phyloP scores from a whole-genome alignment of 1,140 invertebrate species.

The Conus betulinus region DNA sequence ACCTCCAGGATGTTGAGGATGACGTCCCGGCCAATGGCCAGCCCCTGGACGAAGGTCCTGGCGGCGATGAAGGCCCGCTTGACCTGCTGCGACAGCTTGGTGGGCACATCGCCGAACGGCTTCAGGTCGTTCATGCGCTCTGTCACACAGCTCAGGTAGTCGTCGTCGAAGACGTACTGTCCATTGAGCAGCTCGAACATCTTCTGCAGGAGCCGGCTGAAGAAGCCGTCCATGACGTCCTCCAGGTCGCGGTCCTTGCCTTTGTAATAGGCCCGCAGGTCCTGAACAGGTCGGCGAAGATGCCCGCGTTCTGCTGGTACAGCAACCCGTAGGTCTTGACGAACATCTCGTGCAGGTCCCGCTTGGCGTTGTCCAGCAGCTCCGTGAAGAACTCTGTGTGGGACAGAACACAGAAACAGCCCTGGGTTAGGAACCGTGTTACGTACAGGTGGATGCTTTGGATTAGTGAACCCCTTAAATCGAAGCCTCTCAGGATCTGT shows the following conservation, averaged over 20 bases:
- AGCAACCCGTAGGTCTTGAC: constrained; percentile 94
- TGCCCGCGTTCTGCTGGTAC: constrained; percentile 94
- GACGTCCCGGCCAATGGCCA: constrained; percentile 88
- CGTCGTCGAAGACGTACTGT: constrained; percentile 91
- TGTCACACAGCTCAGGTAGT: constrained; percentile 89
- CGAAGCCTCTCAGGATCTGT: too few relatives aligned
- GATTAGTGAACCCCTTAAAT: too few relatives aligned
- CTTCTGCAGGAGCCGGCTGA: constrained; percentile 92
- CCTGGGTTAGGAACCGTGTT: too few relatives aligned
- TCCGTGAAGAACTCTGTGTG: constrained; percentile 89
- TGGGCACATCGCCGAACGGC: constrained; percentile 95
- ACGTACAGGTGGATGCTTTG: not conserved
- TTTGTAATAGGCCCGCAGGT: constrained; percentile 92
- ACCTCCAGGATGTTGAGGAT: constrained; percentile 89
- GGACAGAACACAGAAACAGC: not conserved
- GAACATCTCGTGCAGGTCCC: constrained; percentile 95
- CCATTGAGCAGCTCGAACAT: constrained; percentile 96
- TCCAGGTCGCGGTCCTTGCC: constrained; percentile 85
- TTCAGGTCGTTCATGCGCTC: constrained; percentile 94
- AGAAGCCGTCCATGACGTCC: constrained; percentile 93
- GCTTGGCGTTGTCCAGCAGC: constrained; percentile 87
- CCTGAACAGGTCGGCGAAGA: constrained; percentile 94
- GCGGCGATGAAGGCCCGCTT: constrained; percentile 95
- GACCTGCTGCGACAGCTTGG: constrained; percentile 91
- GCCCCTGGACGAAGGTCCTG: constrained; percentile 91